phyloP scores from a whole-genome alignment of 92 coral and sea anemone genomes.

The Palythoa grandis region DNA sequence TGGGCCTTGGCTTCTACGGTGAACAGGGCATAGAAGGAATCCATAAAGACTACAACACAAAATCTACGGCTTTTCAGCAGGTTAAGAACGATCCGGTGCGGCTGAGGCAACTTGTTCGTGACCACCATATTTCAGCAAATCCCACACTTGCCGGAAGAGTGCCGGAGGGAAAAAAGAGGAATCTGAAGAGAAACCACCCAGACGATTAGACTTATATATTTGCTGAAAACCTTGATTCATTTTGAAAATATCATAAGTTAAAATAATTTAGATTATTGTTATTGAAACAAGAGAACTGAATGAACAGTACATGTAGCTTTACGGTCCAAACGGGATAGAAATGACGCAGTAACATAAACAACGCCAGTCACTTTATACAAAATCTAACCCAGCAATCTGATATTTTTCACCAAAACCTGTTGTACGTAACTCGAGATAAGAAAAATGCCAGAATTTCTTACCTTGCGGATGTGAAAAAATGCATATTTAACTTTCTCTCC shows the following conservation, averaged over 20 bases:
- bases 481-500: background rate
- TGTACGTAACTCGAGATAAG: background rate
- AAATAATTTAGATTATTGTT: no score
- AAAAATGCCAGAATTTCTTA: background rate
- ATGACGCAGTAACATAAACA: no score
- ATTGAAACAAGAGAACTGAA: no score
- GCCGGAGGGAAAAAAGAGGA: constrained; percentile 33
- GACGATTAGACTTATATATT: background rate
- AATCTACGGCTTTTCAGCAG: constrained; percentile 18
- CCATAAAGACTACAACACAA: constrained; percentile 7
- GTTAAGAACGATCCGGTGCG: constrained; percentile 18
- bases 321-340: no score
- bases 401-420: background rate
- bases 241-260: no score
- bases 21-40: background rate
- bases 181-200: constrained; percentile 18
- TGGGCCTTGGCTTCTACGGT: constrained; percentile 38
- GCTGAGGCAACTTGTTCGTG: constrained; percentile 15
- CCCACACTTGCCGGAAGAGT: constrained; percentile 39
- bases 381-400: background rate
- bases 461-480: background rate
- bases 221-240: background rate
- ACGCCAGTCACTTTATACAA: no score
- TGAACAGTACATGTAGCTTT: no score
- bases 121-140: constrained; percentile 38